Base-by-base conservation (phyloP, 2,888 invertebrate species). In the Congeria kusceri region DNA sequence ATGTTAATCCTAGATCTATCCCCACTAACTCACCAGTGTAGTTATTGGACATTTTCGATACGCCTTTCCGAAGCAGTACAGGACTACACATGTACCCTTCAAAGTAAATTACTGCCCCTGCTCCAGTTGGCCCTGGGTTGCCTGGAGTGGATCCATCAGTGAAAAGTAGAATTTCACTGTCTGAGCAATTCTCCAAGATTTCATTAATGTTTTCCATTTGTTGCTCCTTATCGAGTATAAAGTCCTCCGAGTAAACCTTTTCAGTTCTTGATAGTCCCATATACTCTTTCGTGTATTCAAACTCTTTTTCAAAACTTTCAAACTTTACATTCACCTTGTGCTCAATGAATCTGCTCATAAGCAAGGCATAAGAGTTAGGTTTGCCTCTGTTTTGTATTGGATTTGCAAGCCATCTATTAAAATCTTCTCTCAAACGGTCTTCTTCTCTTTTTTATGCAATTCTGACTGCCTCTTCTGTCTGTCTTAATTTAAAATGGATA, bases 111-210 rank as follows among this genome's bases (percentile, higher is more conserved):
- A 28, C 68, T 18, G 68, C 68, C 39, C 58, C 68, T n/a, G 58
- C 44, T 58, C 58, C 67, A 23, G 67, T 67, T 39, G 67, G 59
- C 1, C 68, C 58, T 47, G 68, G 68, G n/a, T 68, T 65, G 1
- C 47, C 47, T 39, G 59, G 20, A 0, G 59, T 44, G 13, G 68
- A 68, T 3, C 59, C 58, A 68, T 68, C 68, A 3, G 68, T 68
- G 59, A 68, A 68, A 3, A 46, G 47, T 13, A 28, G 18, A 25
- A 59, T 39, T 11, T 18, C n/a, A 20, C 27, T 44, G 4, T 44
- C 7, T 3, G 15, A n/a, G 44, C 44, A 46, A 27, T 7, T 47
- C 5, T 59, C 28, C 46, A 68, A 11, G 15, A 68, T 44, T 20
- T 9, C 25, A 25, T 46, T 58, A 20, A 67, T 58, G 11, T 66